Evolutionary conservation across 2,888 invertebrate genomes (phyloP), one percentile per base, ranked within the genome.

Genomic region (Carabus problematicus): DNA sequence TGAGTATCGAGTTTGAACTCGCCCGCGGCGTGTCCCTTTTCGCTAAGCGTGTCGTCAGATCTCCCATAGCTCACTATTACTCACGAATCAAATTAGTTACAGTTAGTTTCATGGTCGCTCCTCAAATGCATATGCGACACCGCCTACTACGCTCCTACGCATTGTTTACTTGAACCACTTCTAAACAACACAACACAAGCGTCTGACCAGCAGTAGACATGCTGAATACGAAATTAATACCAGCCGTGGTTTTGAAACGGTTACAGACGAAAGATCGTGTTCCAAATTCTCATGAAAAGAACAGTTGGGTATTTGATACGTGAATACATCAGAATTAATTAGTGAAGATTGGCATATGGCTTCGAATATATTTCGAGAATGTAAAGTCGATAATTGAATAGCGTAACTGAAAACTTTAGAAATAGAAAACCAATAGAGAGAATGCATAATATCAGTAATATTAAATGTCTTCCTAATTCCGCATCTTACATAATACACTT

Each of bases 121-220:
- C 52, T 52, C 52, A 18, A 29, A 29, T 14, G 45, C 52, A 52
- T 9, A 52, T 52, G 52, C 42, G 14, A 40, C 16, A 42, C 59
- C 66, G 66, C 66, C 66, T 66, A 66, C 66, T 66, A 58, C 40
- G 18, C 58, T 47, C 58, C 66, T 47, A 66, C 66, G 66, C 59
- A 66, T 66, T 66, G 58, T 66, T 66, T 66, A 66, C 58, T 59
- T 66, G 66, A 55, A 52, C 66, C 58, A 66, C 66, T 66, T 66
- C 66, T 41, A 58, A 66, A 39, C 56, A 9, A 29, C 29, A 29
- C 6, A 29, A 29, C 29, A 29, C 6, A 29, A 29, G 3, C 29
- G 29, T 29, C 29, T 16, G 52, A 19, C 19, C 58, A 41, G 59
- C 58, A 47, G 40, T 40, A 58, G 66, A 40, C 66, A 39, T 18